A percentile compares a stretch with the other conserved stretches of the same genome.
phyloP scores from a whole-genome alignment of 2,888 invertebrate species.

The Chromoteleia sp. region DNA sequence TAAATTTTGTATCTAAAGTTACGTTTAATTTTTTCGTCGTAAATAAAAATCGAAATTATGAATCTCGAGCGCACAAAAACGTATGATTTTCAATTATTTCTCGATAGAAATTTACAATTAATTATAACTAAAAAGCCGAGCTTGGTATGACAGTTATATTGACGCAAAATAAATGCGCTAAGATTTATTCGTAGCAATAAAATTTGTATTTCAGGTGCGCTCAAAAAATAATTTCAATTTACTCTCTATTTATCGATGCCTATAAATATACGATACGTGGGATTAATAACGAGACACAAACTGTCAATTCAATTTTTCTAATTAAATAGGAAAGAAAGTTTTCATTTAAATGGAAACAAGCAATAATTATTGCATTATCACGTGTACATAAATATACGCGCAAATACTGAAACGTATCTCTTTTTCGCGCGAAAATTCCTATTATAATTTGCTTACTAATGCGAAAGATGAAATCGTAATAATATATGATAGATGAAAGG shows the following conservation, averaged over 20 bases:
- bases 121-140: constrained; percentile 8
- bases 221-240: constrained; percentile 24
- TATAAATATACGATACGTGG: background rate
- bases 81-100: constrained; percentile 10
- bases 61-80: constrained; percentile 2
- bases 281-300: constrained; percentile 8
- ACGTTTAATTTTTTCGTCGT: too few relatives aligned
- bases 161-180: constrained; percentile 11
- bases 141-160: background rate
- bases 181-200: constrained; percentile 11
- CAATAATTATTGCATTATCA: background rate
- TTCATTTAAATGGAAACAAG: too few relatives aligned
- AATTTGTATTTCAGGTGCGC: constrained; percentile 21
- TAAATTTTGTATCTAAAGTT: too few relatives aligned
- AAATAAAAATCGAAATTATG: constrained; percentile 4
- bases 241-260: background rate
- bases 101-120: constrained; percentile 11
- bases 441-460: too few relatives aligned
- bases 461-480: too few relatives aligned
- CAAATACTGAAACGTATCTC: too few relatives aligned
- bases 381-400: too few relatives aligned
- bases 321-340: background rate
- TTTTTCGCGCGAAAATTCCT: too few relatives aligned
- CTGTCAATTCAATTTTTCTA: background rate
- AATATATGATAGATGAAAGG: too few relatives aligned